These are phyloP conservation scores for Anguilla rostrata DNA, from an alignment of 2,113 vertebrate genomes.

Conservation along the genomic window DNA sequence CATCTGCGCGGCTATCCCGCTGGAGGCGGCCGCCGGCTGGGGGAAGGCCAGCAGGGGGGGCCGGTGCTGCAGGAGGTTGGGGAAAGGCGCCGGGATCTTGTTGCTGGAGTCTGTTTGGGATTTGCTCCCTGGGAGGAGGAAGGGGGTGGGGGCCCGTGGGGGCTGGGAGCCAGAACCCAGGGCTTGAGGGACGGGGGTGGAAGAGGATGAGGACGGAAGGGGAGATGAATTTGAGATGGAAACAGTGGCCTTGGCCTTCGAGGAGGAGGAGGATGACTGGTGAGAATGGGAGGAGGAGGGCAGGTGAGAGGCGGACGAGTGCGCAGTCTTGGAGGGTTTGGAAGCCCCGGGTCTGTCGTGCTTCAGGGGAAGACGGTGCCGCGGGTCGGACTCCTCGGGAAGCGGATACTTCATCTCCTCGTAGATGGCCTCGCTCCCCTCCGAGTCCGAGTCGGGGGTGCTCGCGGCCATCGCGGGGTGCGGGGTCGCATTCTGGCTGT, in stretches of 20 bases:
- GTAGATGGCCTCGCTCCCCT: constrained; percentile 89
- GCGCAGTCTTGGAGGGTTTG: constrained; percentile 67
- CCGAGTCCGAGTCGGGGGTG: constrained; percentile 83
- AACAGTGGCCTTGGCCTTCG: constrained; percentile 70
- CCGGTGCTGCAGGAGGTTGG: constrained; percentile 86
- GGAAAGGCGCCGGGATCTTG: constrained; percentile 87
- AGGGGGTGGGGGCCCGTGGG: constrained; percentile 72
- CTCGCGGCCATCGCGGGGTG: constrained; percentile 67
- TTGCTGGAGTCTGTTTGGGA: constrained; percentile 65
- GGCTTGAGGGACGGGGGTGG: constrained; percentile 68
- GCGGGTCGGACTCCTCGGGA: constrained; percentile 68
- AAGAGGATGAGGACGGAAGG: constrained; percentile 68
- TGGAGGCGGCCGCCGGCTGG: constrained; percentile 75
- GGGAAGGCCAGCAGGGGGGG: constrained; percentile 86
- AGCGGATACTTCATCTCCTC: constrained; percentile 90
- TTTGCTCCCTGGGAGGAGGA: constrained; percentile 68
- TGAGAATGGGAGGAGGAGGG: constrained; percentile 51
- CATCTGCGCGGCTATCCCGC: constrained; percentile 64
- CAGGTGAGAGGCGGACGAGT: constrained; percentile 55
- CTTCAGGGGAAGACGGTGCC: constrained; percentile 60
- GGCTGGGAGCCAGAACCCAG: constrained; percentile 70
- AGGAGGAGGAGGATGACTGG: constrained; percentile 67
- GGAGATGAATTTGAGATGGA: constrained; percentile 74
- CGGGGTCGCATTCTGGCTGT: constrained; percentile 67
- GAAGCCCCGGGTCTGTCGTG: constrained; percentile 57